phyloP scores from a whole-genome alignment of 2,888 invertebrate species.

The Drosophila merina region DNA sequence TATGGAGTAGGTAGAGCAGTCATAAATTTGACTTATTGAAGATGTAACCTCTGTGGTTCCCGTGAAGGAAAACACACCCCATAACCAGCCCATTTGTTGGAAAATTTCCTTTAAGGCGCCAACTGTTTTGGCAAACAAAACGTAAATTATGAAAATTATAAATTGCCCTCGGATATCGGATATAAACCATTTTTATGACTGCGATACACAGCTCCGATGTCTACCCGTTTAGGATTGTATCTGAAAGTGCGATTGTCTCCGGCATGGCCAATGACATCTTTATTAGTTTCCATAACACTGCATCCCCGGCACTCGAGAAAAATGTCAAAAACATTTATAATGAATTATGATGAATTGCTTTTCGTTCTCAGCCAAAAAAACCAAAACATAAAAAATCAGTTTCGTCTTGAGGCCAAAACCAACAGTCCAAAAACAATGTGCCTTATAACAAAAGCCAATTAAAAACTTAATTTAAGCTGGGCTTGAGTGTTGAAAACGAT shows the following conservation, averaged over 20 bases:
- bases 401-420: conserved; percentile 20
- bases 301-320: conserved; percentile 43
- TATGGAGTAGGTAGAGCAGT: conserved; percentile 62
- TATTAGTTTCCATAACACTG: conserved; percentile 76
- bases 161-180: conserved; percentile 62
- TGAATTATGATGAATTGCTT: conserved; percentile 72
- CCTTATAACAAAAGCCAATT: conserved; percentile 62
- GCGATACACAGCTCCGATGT: conserved; percentile 10
- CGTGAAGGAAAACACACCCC: conserved; percentile 59
- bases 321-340: conserved; percentile 71
- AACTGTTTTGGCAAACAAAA: conserved; percentile 76
- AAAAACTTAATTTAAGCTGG: conserved; percentile 61
- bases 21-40: conserved; percentile 73
- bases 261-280: conserved; percentile 69
- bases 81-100: conserved; percentile 38
- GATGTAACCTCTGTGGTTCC: conserved; percentile 57
- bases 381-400: conserved; percentile 11
- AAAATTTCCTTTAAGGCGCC: conserved; percentile 62
- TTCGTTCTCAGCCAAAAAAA: conserved; percentile 21
- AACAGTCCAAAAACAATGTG: conserved; percentile 33
- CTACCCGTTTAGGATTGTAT: conserved; percentile 41
- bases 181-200: conserved; percentile 67
- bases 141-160: conserved; percentile 79
- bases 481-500: conserved; percentile 5
- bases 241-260: conserved; percentile 52